Evolutionary conservation across 1,140 invertebrate genomes (phyloP).

Genomic region (Drosophila pachea): DNA sequence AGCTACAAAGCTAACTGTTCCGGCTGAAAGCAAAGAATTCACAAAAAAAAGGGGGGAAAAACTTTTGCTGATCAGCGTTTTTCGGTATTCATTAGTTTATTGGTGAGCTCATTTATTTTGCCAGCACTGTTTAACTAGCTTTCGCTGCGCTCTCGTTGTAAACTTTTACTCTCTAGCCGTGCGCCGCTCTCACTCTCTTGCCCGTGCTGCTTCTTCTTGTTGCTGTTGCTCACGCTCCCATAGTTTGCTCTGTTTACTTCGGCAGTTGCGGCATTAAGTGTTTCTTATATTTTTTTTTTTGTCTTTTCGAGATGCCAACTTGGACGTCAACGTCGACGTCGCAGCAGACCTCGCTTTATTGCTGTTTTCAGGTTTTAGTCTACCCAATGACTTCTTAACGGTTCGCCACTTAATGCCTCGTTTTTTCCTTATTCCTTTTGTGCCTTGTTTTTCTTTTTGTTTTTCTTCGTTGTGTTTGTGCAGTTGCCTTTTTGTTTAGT

Average conservation of each 20-base stretch:
- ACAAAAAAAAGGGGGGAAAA: neutral
- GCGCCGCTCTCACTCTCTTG: constrained; percentile 15
- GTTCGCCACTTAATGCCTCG: constrained; percentile 70
- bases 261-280: constrained; percentile 56
- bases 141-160: constrained; percentile 45
- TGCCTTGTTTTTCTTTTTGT: too few species aligned
- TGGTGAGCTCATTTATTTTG: neutral
- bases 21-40: constrained; percentile 1
- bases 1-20: neutral
- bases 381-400: constrained; percentile 72
- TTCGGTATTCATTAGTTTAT: neutral
- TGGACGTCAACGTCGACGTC: constrained; percentile 13
- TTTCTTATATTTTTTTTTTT: neutral
- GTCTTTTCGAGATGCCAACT: constrained; percentile 7
- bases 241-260: constrained; percentile 64
- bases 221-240: constrained; percentile 29
- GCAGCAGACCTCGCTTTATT: constrained; percentile 22
- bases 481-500: constrained; percentile 22
- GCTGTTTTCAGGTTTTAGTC: constrained; percentile 60
- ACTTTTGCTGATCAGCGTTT: neutral
- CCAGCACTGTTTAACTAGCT: constrained; percentile 36
- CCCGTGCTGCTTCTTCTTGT: constrained; percentile 14
- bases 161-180: constrained; percentile 62
- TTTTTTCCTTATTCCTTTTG: constrained; percentile 25
- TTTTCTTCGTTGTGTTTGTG: neutral